Base-by-base conservation (phyloP, 1,140 invertebrate genomes). In the Mercenaria mercenaria region DNA sequence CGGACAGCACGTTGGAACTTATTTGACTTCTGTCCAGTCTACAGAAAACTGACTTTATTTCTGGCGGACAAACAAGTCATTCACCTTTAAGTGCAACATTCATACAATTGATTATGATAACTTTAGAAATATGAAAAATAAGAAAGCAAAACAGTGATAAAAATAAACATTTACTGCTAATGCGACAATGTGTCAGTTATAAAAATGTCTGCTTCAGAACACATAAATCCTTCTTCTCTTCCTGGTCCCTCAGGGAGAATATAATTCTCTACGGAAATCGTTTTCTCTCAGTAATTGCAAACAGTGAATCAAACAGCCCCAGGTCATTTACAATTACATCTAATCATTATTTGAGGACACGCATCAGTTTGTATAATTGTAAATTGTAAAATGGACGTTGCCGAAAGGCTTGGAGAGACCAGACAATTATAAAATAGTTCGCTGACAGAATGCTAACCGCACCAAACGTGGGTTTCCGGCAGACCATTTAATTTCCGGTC, bases 351-450 rank as follows among this genome's bases (percentile, higher is more conserved):
- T 64, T 64, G 59, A 64, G 59, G 26, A 64, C 26, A 29, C 59
- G 26, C 59, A n/a, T 64, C 59, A 29, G 59, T 29, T 64, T 64
- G 59, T 64, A 56, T 56, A 56, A 56, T 56, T 56, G 59, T 64
- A 64, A 29, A 64, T 29, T 29, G n/a, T 64, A n/a, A 64, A 64
- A 64, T 64, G 15, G 26, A 64, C 59, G 26, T 0, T 29, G 59
- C 26, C 59, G 11, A 4, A 1, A 29, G 59, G 26, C 59, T 23
- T 15, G 29, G 20, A 64, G 59, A 26, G 59, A 4, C 1, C 15
- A 64, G 59, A 64, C 26, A 29, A 64, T 64, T 64, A 64, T 26
- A n/a, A 29, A 29, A 29, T 29, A 23, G 4, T 64, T 15, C 26
- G 59, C n/a, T 64, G 20, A 11, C 4, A 64, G 59, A 47, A 47